These are phyloP conservation scores for Caenorhabditis remanei DNA, from an alignment of 1,140 invertebrate genomes.

Conservation along the genomic window DNA sequence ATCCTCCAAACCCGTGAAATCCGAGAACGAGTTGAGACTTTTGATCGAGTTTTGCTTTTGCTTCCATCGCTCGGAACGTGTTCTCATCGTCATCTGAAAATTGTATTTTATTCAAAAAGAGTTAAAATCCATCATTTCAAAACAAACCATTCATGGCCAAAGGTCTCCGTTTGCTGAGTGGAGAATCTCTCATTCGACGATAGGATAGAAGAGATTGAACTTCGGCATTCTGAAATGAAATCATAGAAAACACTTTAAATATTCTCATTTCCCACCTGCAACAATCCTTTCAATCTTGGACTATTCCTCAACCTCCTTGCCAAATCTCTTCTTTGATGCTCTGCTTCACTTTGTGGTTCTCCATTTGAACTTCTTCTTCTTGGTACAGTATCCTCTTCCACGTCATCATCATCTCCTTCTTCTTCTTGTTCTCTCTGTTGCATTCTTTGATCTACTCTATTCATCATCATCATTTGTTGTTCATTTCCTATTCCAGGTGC, in stretches of 20 bases:
- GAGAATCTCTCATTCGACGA: conserved; percentile 21
- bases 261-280: neutral
- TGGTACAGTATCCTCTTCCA: conserved; percentile 12
- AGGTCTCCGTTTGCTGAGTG: conserved; percentile 35
- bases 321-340: conserved; percentile 39
- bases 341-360: conserved; percentile 46
- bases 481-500: conserved; percentile 41
- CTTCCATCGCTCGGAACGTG: conserved; percentile 49
- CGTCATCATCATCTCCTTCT: conserved; percentile 45
- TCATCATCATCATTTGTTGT: conserved; percentile 30
- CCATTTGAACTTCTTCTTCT: conserved; percentile 5
- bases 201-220: conserved; percentile 50
- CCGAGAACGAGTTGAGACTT: conserved; percentile 63
- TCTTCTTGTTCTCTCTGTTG: conserved; percentile 46
- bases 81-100: conserved; percentile 51
- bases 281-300: neutral
- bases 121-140: too few species aligned
- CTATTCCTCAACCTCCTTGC: conserved; percentile 28
- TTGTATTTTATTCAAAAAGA: too few species aligned
- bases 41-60: conserved; percentile 51
- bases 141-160: conserved; percentile 38
- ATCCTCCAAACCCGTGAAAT: conserved; percentile 46
- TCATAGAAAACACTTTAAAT: too few species aligned
- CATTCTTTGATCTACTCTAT: conserved; percentile 35
- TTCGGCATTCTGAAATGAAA: conserved; percentile 36